These are phyloP conservation scores for Micrasema longulum DNA, from an alignment of 1,140 invertebrate species.

Conservation along the genomic window DNA sequence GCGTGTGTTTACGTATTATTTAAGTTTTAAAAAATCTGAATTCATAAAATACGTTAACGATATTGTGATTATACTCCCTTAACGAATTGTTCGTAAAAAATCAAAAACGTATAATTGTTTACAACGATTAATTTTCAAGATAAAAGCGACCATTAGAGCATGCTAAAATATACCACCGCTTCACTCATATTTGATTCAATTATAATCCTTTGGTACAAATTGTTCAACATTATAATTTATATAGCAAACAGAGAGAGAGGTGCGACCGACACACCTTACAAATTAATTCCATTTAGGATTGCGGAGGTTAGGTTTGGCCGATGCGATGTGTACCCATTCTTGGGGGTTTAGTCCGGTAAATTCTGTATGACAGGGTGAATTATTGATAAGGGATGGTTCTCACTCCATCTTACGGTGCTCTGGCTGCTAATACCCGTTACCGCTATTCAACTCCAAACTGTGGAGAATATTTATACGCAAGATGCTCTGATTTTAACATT, in stretches of 20 bases:
- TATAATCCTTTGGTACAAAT: conserved; percentile 9
- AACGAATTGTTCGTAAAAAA: no score
- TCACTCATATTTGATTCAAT: neutral
- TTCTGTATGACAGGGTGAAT: conserved; percentile 29
- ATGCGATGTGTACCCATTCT: neutral
- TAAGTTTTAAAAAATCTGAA: no score
- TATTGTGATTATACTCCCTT: no score
- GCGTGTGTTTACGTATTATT: no score
- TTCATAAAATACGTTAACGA: no score
- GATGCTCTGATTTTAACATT: no score
- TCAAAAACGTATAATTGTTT: no score
- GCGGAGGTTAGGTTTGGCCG: conserved; percentile 1
- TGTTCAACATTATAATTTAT: conserved; percentile 6
- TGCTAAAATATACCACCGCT: no score
- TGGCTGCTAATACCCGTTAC: neutral
- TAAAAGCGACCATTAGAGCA: neutral
- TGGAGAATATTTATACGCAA: no score
- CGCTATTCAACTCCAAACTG: neutral
- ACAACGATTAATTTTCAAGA: no score
- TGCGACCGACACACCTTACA: conserved; percentile 16
- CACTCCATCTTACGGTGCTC: no score
- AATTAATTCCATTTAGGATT: conserved; percentile 37
- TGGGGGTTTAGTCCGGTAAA: conserved; percentile 8
- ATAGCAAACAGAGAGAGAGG: neutral
- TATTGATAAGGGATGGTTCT: conserved; percentile 19